Percentiles rank a stretch among this genome's conserved stretches.
Evolutionary conservation across 2,888 invertebrate genomes (phyloP).

Genomic region (Limnephilus marmoratus): DNA sequence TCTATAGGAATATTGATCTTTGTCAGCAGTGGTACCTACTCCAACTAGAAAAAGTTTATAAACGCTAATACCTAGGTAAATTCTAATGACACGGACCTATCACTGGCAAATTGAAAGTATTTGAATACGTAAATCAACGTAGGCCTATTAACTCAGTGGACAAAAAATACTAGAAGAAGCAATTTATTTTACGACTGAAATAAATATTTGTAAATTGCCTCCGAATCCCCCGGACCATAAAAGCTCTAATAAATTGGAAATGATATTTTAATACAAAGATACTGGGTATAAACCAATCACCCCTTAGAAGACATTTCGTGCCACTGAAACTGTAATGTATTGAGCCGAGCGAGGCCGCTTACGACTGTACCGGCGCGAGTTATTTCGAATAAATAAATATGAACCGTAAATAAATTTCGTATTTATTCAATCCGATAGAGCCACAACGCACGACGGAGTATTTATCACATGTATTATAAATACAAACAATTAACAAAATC

Average conservation of each 20-base stretch:
- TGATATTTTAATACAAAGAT: not conserved
- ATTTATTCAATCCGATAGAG: conserved; percentile 37
- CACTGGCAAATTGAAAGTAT: not conserved
- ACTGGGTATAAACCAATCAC: not conserved
- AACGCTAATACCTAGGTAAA: not conserved
- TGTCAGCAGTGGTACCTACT: not conserved
- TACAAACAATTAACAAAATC: conserved; percentile 30
- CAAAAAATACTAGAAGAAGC: not conserved
- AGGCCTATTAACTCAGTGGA: not conserved
- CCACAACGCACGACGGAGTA: not conserved
- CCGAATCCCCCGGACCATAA: not conserved
- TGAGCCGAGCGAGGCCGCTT: not conserved
- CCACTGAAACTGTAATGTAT: not conserved
- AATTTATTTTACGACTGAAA: not conserved
- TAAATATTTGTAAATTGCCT: conserved; percentile 36
- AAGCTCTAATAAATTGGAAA: conserved; percentile 21
- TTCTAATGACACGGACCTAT: not conserved
- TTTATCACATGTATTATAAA: not conserved
- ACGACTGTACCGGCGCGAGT: not conserved
- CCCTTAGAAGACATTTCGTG: not conserved
- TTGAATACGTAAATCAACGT: not conserved
- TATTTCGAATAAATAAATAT: not conserved
- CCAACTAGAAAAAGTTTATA: not conserved
- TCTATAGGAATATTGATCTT: not conserved
- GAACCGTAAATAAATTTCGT: conserved; percentile 34